Base-by-base conservation (phyloP, 2,113 vertebrate genomes). In the Ellobius talpinus region DNA sequence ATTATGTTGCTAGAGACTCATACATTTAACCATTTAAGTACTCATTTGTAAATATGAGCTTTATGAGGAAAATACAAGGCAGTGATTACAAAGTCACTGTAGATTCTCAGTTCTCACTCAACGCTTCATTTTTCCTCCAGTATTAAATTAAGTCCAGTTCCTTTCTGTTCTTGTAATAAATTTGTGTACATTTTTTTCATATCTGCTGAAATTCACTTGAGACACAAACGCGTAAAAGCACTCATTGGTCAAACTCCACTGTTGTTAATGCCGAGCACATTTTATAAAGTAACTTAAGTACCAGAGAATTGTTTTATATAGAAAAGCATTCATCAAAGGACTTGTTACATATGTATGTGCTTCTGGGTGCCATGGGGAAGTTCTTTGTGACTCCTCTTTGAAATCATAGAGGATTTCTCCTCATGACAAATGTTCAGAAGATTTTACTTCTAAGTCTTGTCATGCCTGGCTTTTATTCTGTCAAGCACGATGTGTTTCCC, bases 1-100 rank as follows among this genome's bases (percentile, higher is more conserved):
- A 90, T 74, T 94, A 91, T 91, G 19, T 74, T 81, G 66, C 31
- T 94, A 79, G 95, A 96, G 13, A 85, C 17, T 47, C 17, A 63
- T 91, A 7, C n/a, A 91, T 81, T 93, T 93, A 89, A 84, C 17
- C 36, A 42, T 33, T 91, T 91, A 63, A 92, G 79, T 52, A 87
- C 19, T 87, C 95, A 70, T 31, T 65, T 96, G 66, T 88, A 93
- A 94, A 84, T 36, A 61, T 52, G 70, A 93, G 65, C 47, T 81
- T 89, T 33, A 7, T 16, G 50, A 90, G 55, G 33, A 90, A 77
- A 77, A 89, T 66, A 79, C 66, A 52, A 47, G 0, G 19, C 21
- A 93, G n/a, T 7, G 50, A n/a, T 72, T 24, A 91, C 45, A 61
- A 14, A 92, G 10, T 4, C 87, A 74, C 26, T 95, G 23, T 76